phyloP scores from a whole-genome alignment of 1,140 invertebrate genomes.

The Drosophila erecta region DNA sequence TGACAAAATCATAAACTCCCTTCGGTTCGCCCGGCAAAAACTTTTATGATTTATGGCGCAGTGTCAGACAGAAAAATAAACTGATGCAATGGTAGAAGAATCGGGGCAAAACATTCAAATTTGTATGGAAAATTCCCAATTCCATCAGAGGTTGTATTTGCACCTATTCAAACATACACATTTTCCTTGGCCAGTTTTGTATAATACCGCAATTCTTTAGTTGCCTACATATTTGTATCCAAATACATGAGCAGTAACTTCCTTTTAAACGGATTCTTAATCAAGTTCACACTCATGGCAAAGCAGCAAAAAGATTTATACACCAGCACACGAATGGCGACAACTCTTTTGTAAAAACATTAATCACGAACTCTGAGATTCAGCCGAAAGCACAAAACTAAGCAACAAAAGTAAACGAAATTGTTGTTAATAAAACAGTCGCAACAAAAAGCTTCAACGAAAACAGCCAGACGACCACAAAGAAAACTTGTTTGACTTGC shows the following conservation, averaged over 20 bases:
- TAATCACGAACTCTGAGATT: conserved; percentile 54
- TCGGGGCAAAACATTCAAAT: conserved; percentile 1
- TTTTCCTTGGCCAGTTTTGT: too few species aligned
- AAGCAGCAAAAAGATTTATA: conserved; percentile 61
- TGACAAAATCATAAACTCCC: conserved; percentile 80
- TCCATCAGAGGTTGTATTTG: neutral
- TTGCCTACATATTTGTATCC: too few species aligned
- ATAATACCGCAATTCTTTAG: too few species aligned
- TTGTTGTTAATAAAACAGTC: conserved; percentile 54
- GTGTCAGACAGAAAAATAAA: conserved; percentile 24
- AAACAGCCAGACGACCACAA: conserved; percentile 34
- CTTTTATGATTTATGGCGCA: conserved; percentile 53
- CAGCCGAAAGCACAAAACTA: conserved; percentile 30
- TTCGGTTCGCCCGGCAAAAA: conserved; percentile 51
- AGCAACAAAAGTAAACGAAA: conserved; percentile 52
- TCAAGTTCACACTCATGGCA: conserved; percentile 65
- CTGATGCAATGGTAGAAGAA: conserved; percentile 13
- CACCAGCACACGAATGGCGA: conserved; percentile 62
- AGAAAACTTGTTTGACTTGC: conserved; percentile 66
- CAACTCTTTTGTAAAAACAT: conserved; percentile 76
- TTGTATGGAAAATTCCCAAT: neutral
- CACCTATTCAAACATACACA: too few species aligned
- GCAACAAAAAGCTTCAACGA: conserved; percentile 29
- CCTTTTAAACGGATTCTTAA: conserved; percentile 39
- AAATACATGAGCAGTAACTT: conserved; percentile 28